Conservation (phyloP, 2,888 invertebrate species). For the Tachina lurida region DNA sequence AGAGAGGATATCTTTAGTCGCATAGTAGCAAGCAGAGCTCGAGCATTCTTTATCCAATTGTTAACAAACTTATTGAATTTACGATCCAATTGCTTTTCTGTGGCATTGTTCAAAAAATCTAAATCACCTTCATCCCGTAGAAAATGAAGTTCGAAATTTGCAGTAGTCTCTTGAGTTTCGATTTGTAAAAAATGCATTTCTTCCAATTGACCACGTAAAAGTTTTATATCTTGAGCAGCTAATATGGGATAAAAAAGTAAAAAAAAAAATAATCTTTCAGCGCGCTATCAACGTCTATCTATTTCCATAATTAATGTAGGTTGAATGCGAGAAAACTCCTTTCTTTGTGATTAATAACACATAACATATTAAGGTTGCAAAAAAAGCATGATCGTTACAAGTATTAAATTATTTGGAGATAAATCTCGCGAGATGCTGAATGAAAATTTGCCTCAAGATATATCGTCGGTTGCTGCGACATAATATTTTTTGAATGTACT, state of each 20-base stretch:
- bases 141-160: constrained; percentile 82
- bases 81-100: constrained; percentile 79
- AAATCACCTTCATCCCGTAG: constrained; percentile 76
- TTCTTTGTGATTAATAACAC: too few relatives aligned
- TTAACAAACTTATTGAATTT: constrained; percentile 83
- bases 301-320: too few relatives aligned
- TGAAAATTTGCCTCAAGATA: too few relatives aligned
- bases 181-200: constrained; percentile 83
- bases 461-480: too few relatives aligned
- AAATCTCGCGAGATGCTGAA: too few relatives aligned
- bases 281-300: too few relatives aligned
- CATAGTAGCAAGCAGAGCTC: constrained; percentile 84
- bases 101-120: constrained; percentile 76
- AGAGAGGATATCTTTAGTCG: constrained; percentile 84
- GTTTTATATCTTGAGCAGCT: constrained; percentile 78
- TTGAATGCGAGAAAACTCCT: too few relatives aligned
- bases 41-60: constrained; percentile 84
- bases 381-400: too few relatives aligned
- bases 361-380: too few relatives aligned
- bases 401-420: too few relatives aligned
- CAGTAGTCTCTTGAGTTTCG: constrained; percentile 83
- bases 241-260: neutral
- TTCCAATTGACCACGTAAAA: constrained; percentile 83
- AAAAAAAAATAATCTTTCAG: neutral
- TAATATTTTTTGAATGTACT: too few relatives aligned